Evolutionary conservation across 2,797 vertebrate species (phyloP).

Genomic region (Buceros bicornis): DNA sequence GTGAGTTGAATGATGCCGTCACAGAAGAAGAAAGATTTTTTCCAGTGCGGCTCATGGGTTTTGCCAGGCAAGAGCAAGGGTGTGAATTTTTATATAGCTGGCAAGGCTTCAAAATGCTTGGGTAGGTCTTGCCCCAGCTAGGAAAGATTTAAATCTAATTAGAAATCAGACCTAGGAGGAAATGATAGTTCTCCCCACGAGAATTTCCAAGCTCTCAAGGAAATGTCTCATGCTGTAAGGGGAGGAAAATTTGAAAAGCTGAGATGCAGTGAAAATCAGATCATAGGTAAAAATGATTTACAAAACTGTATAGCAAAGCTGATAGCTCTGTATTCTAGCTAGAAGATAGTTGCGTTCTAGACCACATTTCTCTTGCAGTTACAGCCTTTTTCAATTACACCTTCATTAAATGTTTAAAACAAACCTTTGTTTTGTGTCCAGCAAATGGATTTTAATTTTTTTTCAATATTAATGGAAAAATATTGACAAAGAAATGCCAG

Average conservation of each 20-base stretch:
- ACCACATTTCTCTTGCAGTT: background rate
- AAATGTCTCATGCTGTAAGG: background rate
- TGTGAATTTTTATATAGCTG: background rate
- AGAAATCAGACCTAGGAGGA: conserved; percentile 20
- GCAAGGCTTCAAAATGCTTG: background rate
- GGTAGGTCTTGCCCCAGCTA: conserved; percentile 17
- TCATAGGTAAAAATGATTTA: background rate
- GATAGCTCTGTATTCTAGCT: background rate
- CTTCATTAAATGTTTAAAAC: background rate
- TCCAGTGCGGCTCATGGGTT: background rate
- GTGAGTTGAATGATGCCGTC: background rate
- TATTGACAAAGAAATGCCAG: background rate
- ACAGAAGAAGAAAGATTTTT: background rate
- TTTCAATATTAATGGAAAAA: background rate
- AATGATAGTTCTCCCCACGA: background rate
- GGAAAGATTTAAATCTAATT: conserved; percentile 12
- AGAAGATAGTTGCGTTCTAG: background rate
- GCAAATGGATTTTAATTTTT: background rate
- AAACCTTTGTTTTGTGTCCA: background rate
- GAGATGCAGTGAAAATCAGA: background rate
- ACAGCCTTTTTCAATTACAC: background rate
- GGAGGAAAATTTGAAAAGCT: background rate
- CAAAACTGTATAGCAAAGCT: background rate
- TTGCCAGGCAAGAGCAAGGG: background rate
- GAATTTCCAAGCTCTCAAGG: conserved; percentile 1